Evolutionary conservation across 2,888 invertebrate species (phyloP), one percentile per base, ranked within the genome.

Genomic region (Drosophila niveifrons): DNA sequence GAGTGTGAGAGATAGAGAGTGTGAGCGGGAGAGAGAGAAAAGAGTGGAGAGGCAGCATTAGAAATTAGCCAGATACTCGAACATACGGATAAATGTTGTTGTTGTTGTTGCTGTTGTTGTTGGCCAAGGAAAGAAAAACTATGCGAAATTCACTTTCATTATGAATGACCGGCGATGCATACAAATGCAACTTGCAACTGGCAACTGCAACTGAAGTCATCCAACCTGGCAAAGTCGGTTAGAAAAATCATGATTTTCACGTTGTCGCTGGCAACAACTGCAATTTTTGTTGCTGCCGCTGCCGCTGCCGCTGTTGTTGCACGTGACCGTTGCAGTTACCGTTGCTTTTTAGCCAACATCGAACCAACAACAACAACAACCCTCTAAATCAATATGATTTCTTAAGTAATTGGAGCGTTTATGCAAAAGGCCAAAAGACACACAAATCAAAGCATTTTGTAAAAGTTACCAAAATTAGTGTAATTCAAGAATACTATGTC

Each of bases 121-220:
- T 13, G 28, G 10, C 47, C 23, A 39, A 47, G 44, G 41, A n/a
- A 18, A 41, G 23, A 43, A 46, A 68, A 69, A 69, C 73, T 75
- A 70, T 82, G 82, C 82, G 90, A 91, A 86, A 90, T 91, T 91
- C 90, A 91, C 91, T 91, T 91, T 91, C 90, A 90, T 91, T 91
- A 90, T 90, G 83, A 89, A 90, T 85, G 79, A 65, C 75, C 83
- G 80, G 57, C 83, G 85, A 78, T 90, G 90, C 91, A 83, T 82
- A 85, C 84, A 78, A 86, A 84, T 87, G 84, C 62, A 68, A 50
- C 23, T 23, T 23, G 6, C 23, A 23, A 23, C 23, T 23, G 43
- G 57, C 58, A 50, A 4, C 18, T 36, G 28, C n/a, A 57, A 23
- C 72, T 64, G 77, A 77, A 88, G 84, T 85, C 84, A 85, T 83